Evolutionary conservation across 2,797 vertebrate genomes (phyloP).

Genomic region (Etheostoma perlongum): DNA sequence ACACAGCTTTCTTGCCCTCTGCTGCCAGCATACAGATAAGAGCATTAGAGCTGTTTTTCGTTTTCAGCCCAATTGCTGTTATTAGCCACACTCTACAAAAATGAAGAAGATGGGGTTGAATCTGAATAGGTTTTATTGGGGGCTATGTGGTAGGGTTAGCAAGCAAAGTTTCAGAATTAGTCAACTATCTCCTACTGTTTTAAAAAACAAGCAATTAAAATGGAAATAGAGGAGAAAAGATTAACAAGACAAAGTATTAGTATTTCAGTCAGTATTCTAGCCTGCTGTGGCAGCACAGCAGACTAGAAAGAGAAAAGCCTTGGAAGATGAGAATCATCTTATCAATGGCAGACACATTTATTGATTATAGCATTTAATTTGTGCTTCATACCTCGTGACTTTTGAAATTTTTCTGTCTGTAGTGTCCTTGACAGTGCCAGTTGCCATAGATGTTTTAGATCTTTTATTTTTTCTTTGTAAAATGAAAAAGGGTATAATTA

Average conservation of each 20-base stretch:
- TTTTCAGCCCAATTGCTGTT: constrained; percentile 68
- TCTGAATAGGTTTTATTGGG: constrained; percentile 60
- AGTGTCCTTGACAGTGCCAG: constrained; percentile 56
- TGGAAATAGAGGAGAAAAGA: constrained; percentile 64
- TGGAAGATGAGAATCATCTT: constrained; percentile 65
- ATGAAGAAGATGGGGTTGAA: constrained; percentile 52
- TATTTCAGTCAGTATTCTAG: constrained; percentile 42
- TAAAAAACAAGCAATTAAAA: constrained; percentile 75
- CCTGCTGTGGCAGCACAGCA: constrained; percentile 32
- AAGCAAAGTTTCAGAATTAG: constrained; percentile 49
- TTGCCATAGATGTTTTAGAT: constrained; percentile 43
- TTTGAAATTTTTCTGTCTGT: constrained; percentile 54
- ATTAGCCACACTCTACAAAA: constrained; percentile 69
- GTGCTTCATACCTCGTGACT: constrained; percentile 65
- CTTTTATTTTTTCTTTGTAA: constrained; percentile 21
- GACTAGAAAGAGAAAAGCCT: constrained; percentile 34
- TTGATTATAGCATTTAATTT: constrained; percentile 82
- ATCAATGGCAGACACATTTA: constrained; percentile 78
- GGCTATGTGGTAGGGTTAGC: constrained; percentile 27
- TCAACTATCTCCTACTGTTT: constrained; percentile 29
- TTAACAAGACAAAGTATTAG: constrained; percentile 51
- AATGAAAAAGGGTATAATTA: background rate
- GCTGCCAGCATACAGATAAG: constrained; percentile 80
- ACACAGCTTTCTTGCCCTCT: constrained; percentile 67
- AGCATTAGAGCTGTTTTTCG: constrained; percentile 75